Base-by-base conservation (phyloP, 2,888 invertebrate species). In the Camponotus fellah region DNA sequence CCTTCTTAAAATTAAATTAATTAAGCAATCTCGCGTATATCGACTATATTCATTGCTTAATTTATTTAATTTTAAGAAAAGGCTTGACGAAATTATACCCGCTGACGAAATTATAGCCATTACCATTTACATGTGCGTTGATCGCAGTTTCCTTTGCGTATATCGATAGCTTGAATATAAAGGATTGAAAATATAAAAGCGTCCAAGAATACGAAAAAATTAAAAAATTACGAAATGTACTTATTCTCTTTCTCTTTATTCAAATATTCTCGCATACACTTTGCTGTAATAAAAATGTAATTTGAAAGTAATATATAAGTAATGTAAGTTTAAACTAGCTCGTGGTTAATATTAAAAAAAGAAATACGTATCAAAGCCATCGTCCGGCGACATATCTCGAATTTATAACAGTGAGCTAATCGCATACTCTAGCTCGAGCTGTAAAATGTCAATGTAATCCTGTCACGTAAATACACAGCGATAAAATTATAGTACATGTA, bases 381-480 rank as follows among this genome's bases (percentile, higher is more conserved):
- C 9, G 40, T 40, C 26, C 2, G 66, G 6, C 32, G 32, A 68
- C 14, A 12, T 68, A 68, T 58, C 21, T 77, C 32, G 32, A 34
- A 56, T 56, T 77, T 77, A 77, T 58, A 56, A 32, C 32, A 21
- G 37, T 32, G 32, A 53, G 56, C 14, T 56, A 53, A 76, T 65
- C 53, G 53, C 37, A 32, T 12, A 10, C 32, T 14, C 3, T 26
- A 10, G n/a, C 32, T 40, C 49, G 5, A 66, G 14, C 56, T 17
- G 14, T 77, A 66, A 66, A 77, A 77, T 40, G 26, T 32, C 26
- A 56, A 43, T 77, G 43, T 77, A 77, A 68, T 21, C 1, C 40
- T 68, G 77, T 77, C 77, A 68, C 66, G 66, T 77, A 43, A 77
- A 77, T 66, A 77, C 53, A 3, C 32, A 40, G 56, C 34, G 56